Percentiles rank a stretch among this genome's conserved stretches.
Evolutionary conservation across 2,888 invertebrate genomes (phyloP).

Genomic region (Ochropleura plecta): DNA sequence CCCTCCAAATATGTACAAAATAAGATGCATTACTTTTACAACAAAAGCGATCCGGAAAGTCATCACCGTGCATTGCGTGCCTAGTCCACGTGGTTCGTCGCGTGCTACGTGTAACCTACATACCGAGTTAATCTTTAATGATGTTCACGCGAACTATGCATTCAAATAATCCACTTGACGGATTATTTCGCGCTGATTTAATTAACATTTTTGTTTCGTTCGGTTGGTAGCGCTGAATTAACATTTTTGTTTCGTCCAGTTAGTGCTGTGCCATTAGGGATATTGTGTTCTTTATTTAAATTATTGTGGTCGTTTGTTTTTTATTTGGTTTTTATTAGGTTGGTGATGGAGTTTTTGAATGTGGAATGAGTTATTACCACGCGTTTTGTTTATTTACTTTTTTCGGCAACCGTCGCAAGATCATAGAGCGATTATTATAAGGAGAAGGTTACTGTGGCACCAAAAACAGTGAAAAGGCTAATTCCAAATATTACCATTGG

Average conservation of each 20-base stretch:
- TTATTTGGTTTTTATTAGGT: conserved; percentile 9
- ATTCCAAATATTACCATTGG: not conserved
- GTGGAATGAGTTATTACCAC: not conserved
- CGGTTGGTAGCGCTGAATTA: conserved; percentile 42
- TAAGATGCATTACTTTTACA: conserved; percentile 28
- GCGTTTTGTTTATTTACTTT: not conserved
- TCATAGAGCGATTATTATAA: not conserved
- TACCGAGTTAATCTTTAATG: conserved; percentile 59
- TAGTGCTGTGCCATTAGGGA: conserved; percentile 30
- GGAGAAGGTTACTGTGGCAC: too few relatives aligned
- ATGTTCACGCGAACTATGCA: conserved; percentile 66
- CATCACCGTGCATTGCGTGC: conserved; percentile 54
- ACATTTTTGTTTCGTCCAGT: conserved; percentile 37
- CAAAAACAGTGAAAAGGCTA: not conserved
- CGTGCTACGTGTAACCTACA: conserved; percentile 62
- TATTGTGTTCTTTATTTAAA: conserved; percentile 45
- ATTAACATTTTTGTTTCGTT: conserved; percentile 48
- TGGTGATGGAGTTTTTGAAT: conserved; percentile 13
- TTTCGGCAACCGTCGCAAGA: not conserved
- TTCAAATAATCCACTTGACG: conserved; percentile 66
- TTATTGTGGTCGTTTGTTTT: conserved; percentile 12
- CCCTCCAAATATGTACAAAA: not conserved
- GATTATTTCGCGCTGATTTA: conserved; percentile 62
- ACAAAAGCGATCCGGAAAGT: conserved; percentile 41
- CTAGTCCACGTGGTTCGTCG: conserved; percentile 48